Conservation (phyloP, 2,888 invertebrate species). For the Polydrusus cervinus region DNA sequence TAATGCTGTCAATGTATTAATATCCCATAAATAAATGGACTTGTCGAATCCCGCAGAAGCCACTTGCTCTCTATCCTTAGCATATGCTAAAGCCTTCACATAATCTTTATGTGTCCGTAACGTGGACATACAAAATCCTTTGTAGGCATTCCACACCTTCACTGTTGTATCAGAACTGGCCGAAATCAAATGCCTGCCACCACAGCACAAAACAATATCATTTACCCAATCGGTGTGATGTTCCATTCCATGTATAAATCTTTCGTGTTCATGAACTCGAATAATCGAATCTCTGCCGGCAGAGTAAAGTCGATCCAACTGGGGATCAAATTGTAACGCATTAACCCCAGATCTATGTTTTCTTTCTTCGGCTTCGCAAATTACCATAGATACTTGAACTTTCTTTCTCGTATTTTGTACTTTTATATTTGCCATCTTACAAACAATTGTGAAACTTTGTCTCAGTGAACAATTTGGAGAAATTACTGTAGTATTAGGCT, state of each 20-base stretch:
- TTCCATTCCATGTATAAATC: constrained; percentile 97
- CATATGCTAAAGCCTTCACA: constrained; percentile 97
- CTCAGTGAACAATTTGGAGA: too few relatives aligned
- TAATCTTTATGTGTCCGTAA: constrained; percentile 98
- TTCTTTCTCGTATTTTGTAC: constrained; percentile 70
- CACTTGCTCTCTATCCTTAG: constrained; percentile 95
- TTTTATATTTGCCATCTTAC: constrained; percentile 68
- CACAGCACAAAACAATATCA: constrained; percentile 98
- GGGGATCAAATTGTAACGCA: constrained; percentile 93
- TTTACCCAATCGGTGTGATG: constrained; percentile 99
- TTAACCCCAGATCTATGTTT: constrained; percentile 97
- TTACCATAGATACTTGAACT: constrained; percentile 90
- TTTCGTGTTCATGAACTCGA: constrained; percentile 89
- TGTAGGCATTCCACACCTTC: constrained; percentile 99
- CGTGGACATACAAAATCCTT: constrained; percentile 99
- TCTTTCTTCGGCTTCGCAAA: constrained; percentile 95
- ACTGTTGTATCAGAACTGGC: constrained; percentile 99
- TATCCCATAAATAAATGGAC: constrained; percentile 98
- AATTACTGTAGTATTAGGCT: too few relatives aligned
- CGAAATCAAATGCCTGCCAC: constrained; percentile 97
- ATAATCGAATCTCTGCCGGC: constrained; percentile 98
- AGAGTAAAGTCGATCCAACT: constrained; percentile 91
- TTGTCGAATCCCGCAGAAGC: constrained; percentile 98
- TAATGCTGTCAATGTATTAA: constrained; percentile 96
- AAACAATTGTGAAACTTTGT: neutral